Conservation (phyloP, 2,113 vertebrate species). For the Oreochromis spilurus region DNA sequence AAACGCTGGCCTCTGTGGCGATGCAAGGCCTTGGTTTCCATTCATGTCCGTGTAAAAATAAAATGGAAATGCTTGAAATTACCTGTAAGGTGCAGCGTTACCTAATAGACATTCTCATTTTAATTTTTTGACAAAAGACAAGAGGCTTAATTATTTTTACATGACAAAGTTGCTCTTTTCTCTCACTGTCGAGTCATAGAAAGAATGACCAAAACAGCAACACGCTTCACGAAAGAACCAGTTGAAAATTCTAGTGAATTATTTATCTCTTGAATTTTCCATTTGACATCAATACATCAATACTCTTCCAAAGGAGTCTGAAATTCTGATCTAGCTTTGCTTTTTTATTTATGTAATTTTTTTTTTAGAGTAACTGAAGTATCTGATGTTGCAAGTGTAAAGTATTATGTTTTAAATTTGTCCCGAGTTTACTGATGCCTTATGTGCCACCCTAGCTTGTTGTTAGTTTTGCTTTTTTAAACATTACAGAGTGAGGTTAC, state of each 20-base stretch:
- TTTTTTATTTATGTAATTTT: not conserved
- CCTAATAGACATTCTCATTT: not conserved
- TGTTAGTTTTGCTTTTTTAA: not conserved
- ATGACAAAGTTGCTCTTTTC: not conserved
- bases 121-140: not conserved
- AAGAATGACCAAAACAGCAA: not conserved
- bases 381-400: not conserved
- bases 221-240: not conserved
- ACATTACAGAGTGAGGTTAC: not conserved
- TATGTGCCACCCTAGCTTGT: not conserved
- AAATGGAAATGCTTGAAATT: not conserved
- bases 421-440: not conserved
- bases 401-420: not conserved
- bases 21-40: not conserved
- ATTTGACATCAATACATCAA: not conserved
- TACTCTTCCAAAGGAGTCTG: not conserved
- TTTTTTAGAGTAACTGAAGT: not conserved
- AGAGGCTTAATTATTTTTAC: not conserved
- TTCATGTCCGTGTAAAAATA: not conserved
- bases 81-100: not conserved
- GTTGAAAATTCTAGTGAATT: not conserved
- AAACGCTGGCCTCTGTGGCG: not conserved
- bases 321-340: not conserved
- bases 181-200: not conserved
- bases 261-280: not conserved